phyloP scores from a whole-genome alignment of 2,797 vertebrate species.

The Falco columbarius region DNA sequence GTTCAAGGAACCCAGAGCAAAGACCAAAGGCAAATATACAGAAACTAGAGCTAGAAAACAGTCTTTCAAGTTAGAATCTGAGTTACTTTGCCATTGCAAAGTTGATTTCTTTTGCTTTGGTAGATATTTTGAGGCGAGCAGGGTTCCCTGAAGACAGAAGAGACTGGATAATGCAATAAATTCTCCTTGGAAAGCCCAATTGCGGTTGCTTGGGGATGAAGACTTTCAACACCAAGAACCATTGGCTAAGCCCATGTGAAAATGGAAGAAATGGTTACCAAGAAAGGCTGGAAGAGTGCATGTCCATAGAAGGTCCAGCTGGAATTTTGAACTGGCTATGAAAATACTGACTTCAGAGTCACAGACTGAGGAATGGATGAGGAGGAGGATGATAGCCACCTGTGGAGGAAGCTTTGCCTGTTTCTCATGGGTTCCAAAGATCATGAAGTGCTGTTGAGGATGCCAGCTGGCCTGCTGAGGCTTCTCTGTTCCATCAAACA shows the following conservation, averaged over 20 bases:
- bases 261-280: not conserved
- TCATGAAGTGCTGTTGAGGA: not conserved
- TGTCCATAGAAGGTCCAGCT: not conserved
- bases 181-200: not conserved
- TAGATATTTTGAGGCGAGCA: not conserved
- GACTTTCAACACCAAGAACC: not conserved
- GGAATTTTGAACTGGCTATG: not conserved
- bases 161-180: not conserved
- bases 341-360: constrained; percentile 41
- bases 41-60: not conserved
- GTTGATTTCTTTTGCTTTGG: not conserved
- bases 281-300: not conserved
- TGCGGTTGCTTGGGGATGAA: not conserved
- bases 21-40: not conserved
- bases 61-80: not conserved
- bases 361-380: constrained; percentile 5
- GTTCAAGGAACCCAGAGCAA: not conserved
- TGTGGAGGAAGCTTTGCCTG: constrained; percentile 58
- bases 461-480: constrained; percentile 38
- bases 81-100: not conserved
- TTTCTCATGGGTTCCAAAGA: constrained; percentile 19
- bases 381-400: constrained; percentile 48
- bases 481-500: constrained; percentile 15
- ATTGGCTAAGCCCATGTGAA: not conserved
- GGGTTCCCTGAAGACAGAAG: not conserved